A percentile compares a stretch with the other conserved stretches of the same genome.
Conservation (phyloP, 1,140 invertebrate genomes). For the Agraylea sexmaculata region DNA sequence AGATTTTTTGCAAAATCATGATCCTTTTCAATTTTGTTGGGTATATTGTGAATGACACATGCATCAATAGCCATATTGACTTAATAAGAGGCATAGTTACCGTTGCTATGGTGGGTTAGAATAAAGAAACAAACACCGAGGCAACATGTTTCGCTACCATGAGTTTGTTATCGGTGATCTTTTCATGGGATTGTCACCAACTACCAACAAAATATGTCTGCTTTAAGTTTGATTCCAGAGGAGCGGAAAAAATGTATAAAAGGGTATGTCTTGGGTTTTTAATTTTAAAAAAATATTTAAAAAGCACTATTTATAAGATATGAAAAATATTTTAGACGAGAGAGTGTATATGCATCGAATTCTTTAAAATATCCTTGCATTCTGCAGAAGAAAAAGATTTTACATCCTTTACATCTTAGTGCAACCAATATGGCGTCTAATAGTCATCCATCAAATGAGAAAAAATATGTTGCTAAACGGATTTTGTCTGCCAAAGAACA, state of each 20-base stretch:
- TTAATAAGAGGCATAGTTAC: too few species aligned
- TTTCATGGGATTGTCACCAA: conserved; percentile 21
- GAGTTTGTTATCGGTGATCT: too few species aligned
- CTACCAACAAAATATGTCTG: conserved; percentile 28
- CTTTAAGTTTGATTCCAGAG: conserved; percentile 34
- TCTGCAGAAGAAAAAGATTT: conserved; percentile 26
- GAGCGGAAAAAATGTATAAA: conserved; percentile 34
- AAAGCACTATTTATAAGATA: conserved; percentile 19
- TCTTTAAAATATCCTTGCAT: conserved; percentile 23
- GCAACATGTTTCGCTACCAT: too few species aligned
- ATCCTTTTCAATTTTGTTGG: too few species aligned
- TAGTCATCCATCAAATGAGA: conserved; percentile 30
- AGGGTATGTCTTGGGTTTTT: conserved; percentile 31
- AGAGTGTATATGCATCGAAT: conserved; percentile 34
- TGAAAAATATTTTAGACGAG: conserved; percentile 17
- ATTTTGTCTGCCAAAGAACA: conserved; percentile 64
- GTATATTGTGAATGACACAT: too few species aligned
- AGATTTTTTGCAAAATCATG: too few species aligned
- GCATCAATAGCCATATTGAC: too few species aligned
- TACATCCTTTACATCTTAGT: conserved; percentile 32
- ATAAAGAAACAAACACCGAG: too few species aligned
- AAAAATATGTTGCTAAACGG: conserved; percentile 46
- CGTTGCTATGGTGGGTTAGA: too few species aligned
- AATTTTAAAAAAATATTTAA: conserved; percentile 8
- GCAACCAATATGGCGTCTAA: conserved; percentile 25